phyloP scores from a whole-genome alignment of 2,113 vertebrate species.

The Sturnus vulgaris region DNA sequence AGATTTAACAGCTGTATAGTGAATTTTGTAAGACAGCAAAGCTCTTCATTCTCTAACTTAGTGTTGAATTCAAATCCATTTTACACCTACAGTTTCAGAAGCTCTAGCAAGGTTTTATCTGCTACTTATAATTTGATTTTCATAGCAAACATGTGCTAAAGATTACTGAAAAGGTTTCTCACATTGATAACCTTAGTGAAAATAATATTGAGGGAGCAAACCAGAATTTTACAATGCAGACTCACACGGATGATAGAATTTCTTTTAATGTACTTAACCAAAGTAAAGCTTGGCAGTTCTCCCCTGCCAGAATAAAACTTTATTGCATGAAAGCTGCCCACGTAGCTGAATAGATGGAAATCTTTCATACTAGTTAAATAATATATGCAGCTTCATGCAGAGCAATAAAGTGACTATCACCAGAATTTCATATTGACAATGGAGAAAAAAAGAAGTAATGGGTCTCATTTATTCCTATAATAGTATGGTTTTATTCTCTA shows the following conservation, averaged over 20 bases:
- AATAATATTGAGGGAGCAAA: slow-evolving; percentile 1
- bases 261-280: slow-evolving; percentile 8
- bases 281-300: slow-evolving; percentile 15
- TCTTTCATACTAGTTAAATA: slow-evolving; percentile 30
- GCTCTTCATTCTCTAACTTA: background rate
- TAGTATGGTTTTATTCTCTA: background rate
- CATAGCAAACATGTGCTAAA: slow-evolving; percentile 1
- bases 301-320: slow-evolving; percentile 22
- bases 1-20: background rate
- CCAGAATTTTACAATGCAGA: background rate
- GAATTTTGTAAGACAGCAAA: background rate
- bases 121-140: slow-evolving; percentile 16
- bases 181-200: background rate
- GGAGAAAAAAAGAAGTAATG: slow-evolving; percentile 4
- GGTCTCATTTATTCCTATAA: background rate
- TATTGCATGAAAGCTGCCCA: background rate
- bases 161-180: background rate
- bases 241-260: background rate
- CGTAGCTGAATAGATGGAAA: background rate
- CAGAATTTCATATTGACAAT: slow-evolving; percentile 38
- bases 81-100: background rate
- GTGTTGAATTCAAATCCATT: background rate
- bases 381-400: slow-evolving; percentile 15
- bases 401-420: slow-evolving; percentile 24
- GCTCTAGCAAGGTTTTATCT: background rate